Conservation (phyloP, 2,113 vertebrate species). For the Barbus barbus region DNA sequence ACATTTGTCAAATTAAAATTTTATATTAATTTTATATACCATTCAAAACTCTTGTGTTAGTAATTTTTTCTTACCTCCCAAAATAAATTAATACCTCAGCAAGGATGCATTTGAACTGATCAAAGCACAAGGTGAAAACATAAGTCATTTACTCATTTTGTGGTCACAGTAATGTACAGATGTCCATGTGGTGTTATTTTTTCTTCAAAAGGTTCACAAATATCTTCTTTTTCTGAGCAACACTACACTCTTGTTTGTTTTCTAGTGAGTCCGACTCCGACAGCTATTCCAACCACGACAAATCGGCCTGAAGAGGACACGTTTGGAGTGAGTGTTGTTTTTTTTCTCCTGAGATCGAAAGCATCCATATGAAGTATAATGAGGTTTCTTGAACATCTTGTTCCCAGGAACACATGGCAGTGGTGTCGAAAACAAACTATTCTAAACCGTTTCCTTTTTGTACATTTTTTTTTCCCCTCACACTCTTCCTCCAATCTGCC, state of each 20-base stretch:
- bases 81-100: too few species aligned
- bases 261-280: conserved; percentile 78
- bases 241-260: conserved; percentile 14
- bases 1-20: too few species aligned
- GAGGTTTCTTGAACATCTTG: not conserved
- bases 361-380: not conserved
- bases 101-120: too few species aligned
- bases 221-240: not conserved
- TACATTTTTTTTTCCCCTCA: not conserved
- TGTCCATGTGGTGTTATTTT: not conserved
- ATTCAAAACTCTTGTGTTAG: too few species aligned
- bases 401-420: not conserved
- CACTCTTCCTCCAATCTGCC: conserved; percentile 4
- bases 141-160: not conserved
- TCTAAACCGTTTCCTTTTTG: conserved; percentile 33
- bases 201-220: not conserved
- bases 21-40: too few species aligned
- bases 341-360: not conserved
- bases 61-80: too few species aligned
- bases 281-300: conserved; percentile 84
- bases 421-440: not conserved
- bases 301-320: conserved; percentile 88
- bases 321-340: conserved; percentile 84
- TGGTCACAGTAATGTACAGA: not conserved
- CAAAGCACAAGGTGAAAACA: too few species aligned